Evolutionary conservation across 1,140 invertebrate species (phyloP).

Genomic region (Cotesia chilonis): DNA sequence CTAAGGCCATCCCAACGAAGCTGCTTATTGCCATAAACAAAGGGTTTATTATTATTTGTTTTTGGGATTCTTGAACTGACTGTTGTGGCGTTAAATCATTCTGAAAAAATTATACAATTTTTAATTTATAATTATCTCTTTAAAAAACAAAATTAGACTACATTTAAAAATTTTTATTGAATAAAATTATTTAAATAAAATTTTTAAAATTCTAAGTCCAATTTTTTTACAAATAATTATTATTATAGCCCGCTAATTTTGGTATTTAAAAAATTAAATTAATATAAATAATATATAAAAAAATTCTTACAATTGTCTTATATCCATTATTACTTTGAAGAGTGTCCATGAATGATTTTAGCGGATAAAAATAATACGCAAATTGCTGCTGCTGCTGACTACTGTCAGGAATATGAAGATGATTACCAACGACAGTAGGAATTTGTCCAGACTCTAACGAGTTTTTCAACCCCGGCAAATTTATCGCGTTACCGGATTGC

Average conservation of each 20-base stretch:
- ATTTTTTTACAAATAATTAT: background rate
- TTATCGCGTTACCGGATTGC: conserved; percentile 46
- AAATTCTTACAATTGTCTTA: conserved; percentile 15
- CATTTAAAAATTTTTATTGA: too few relatives aligned
- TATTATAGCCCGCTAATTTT: too few relatives aligned
- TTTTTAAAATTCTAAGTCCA: background rate
- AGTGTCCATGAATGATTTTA: conserved; percentile 49
- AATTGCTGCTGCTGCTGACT: conserved; percentile 37
- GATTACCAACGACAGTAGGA: conserved; percentile 37
- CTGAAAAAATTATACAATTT: conserved; percentile 36
- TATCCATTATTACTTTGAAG: conserved; percentile 44
- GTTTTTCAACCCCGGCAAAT: conserved; percentile 43
- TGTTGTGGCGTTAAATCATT: conserved; percentile 33
- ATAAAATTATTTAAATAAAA: too few relatives aligned
- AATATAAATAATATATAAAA: background rate
- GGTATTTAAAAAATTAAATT: background rate
- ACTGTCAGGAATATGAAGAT: conserved; percentile 35
- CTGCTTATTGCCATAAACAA: conserved; percentile 51
- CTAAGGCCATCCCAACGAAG: conserved; percentile 50
- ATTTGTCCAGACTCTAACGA: conserved; percentile 40
- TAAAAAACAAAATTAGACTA: too few relatives aligned
- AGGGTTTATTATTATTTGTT: conserved; percentile 47
- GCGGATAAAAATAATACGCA: conserved; percentile 50
- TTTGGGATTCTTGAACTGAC: conserved; percentile 42
- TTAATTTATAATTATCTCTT: background rate